Conservation (phyloP, 2,888 invertebrate genomes). For the Pandemis heparana region DNA sequence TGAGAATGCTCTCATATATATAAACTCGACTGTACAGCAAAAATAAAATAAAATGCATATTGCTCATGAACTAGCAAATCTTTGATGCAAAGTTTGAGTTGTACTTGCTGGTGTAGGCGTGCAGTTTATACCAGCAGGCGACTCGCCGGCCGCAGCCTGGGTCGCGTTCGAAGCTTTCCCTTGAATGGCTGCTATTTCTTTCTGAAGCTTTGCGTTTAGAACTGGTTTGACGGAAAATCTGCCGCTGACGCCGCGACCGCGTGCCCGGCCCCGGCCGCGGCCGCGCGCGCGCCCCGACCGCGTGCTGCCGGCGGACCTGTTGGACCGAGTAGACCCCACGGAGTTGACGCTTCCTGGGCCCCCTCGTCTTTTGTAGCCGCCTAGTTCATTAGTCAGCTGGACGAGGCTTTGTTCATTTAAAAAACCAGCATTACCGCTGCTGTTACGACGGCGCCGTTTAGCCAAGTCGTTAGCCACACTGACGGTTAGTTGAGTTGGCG, state of each 20-base stretch:
- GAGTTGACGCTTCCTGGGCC: constrained; percentile 79
- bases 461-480: constrained; percentile 79
- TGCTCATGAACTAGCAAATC: constrained; percentile 71
- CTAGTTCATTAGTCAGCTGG: constrained; percentile 72
- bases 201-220: constrained; percentile 74
- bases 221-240: constrained; percentile 76
- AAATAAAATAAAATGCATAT: not conserved
- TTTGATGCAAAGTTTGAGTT: constrained; percentile 74
- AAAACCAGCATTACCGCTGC: constrained; percentile 73
- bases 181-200: constrained; percentile 80
- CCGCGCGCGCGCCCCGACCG: constrained; percentile 64
- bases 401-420: constrained; percentile 73
- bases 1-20: too few relatives aligned
- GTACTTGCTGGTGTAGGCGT: constrained; percentile 76
- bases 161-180: constrained; percentile 64
- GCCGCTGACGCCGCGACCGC: constrained; percentile 67
- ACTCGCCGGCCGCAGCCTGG: constrained; percentile 48
- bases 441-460: constrained; percentile 75
- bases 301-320: constrained; percentile 65
- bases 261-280: constrained; percentile 73
- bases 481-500: constrained; percentile 74
- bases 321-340: constrained; percentile 61
- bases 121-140: constrained; percentile 67
- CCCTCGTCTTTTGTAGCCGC: constrained; percentile 66
- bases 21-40: too few relatives aligned